These are phyloP conservation scores for Drosophila kurseongensis DNA, from an alignment of 1,140 invertebrate species.

Conservation along the genomic window DNA sequence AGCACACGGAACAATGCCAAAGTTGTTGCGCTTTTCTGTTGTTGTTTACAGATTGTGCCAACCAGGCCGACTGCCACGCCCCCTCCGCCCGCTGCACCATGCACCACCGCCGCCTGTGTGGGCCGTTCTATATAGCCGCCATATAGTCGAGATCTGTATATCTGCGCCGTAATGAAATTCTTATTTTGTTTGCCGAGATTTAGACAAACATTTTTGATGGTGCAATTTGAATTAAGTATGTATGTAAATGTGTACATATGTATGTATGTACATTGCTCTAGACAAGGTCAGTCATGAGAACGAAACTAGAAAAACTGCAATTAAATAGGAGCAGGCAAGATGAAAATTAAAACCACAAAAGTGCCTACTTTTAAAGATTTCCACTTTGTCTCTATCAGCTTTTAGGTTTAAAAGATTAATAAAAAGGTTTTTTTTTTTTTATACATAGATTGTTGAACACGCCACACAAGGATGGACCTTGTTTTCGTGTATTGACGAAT, in stretches of 20 bases:
- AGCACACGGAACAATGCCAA: constrained; percentile 43
- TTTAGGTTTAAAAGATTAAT: constrained; percentile 4
- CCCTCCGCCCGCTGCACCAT: not conserved
- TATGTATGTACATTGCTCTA: constrained; percentile 16
- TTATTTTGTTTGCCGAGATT: constrained; percentile 35
- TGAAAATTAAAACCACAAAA: not conserved
- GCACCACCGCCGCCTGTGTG: not conserved
- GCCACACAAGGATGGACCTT: too few relatives aligned
- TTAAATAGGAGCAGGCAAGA: not conserved
- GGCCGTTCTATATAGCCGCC: constrained; percentile 41
- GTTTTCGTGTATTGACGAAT: too few relatives aligned
- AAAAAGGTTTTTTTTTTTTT: too few relatives aligned
- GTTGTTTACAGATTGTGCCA: constrained; percentile 38
- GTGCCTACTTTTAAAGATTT: not conserved
- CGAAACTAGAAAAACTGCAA: constrained; percentile 28
- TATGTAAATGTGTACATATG: too few relatives aligned
- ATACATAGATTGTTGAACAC: too few relatives aligned
- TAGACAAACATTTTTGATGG: constrained; percentile 49
- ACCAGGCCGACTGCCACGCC: constrained; percentile 30
- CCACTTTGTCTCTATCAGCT: not conserved
- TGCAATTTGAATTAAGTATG: constrained; percentile 45
- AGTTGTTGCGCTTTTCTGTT: constrained; percentile 19
- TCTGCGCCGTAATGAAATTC: constrained; percentile 49
- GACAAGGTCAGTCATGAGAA: constrained; percentile 27
- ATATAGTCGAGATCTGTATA: constrained; percentile 44